These are phyloP conservation scores for Chondrilla cf. caribensis DNA, from an alignment of 37 sponge, comb jelly and placozoan species.

Conservation along the genomic window DNA sequence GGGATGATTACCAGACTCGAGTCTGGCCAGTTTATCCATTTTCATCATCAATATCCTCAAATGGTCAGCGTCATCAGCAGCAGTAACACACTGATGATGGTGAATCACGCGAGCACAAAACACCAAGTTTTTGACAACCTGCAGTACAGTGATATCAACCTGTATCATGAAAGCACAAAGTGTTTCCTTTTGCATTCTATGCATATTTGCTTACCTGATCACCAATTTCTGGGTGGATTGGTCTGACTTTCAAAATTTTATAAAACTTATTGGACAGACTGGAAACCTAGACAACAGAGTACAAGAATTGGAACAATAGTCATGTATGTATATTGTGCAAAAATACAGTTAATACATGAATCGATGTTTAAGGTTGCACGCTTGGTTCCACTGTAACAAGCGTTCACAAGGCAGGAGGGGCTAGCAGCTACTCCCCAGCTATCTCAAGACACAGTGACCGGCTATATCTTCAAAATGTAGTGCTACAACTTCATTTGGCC, in stretches of 20 bases:
- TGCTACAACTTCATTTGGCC: no score
- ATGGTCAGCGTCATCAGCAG: slow-evolving; percentile 6
- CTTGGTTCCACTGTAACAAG: no score
- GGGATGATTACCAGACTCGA: slow-evolving; percentile 74
- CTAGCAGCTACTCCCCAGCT: no score
- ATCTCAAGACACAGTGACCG: no score
- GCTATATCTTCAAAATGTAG: no score
- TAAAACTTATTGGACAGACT: no score
- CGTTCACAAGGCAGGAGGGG: no score
- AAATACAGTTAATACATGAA: no score
- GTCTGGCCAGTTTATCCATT: slow-evolving; percentile 57
- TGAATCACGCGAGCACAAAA: slow-evolving; percentile 8
- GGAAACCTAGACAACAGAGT: no score
- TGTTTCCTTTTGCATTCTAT: neutral
- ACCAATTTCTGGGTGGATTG: neutral
- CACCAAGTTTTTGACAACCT: slow-evolving; percentile 79
- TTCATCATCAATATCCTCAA: slow-evolving; percentile 31
- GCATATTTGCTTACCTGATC: neutral
- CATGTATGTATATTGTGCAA: no score
- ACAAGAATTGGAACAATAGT: no score
- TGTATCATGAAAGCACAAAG: neutral
- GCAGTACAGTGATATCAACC: neutral
- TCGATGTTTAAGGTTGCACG: no score
- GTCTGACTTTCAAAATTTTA: neutral
- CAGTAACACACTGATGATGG: neutral